phyloP scores from a whole-genome alignment of 37 sponge, comb jelly and placozoan species.

The Theonella swinhoei region DNA sequence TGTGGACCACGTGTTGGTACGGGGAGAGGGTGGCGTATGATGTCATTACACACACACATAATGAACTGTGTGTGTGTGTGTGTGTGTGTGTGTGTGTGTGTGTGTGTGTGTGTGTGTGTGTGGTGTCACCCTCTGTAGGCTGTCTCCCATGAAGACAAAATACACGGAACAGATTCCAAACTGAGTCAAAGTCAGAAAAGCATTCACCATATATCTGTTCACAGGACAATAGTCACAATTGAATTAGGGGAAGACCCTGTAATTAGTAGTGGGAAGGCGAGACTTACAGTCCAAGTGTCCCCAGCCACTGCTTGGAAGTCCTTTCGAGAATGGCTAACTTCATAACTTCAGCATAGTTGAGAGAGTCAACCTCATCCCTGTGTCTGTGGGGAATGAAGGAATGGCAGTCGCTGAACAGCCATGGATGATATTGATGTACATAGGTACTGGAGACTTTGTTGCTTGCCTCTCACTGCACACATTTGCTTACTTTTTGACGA shows the following conservation, averaged over 20 bases:
- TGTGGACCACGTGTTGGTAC: background rate
- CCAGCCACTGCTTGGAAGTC: background rate
- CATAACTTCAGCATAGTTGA: constrained; percentile 82
- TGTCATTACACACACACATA: no score
- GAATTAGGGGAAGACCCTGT: no score
- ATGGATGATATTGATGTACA: no score
- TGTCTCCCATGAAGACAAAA: constrained; percentile 72
- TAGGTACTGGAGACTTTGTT: no score
- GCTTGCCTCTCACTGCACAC: no score
- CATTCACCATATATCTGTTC: constrained; percentile 51
- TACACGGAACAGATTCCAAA: constrained; percentile 83
- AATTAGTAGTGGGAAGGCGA: no score
- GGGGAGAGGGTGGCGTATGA: background rate
- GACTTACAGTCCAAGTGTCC: background rate
- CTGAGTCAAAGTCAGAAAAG: constrained; percentile 74
- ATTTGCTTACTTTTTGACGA: constrained; percentile 45
- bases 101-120: no score
- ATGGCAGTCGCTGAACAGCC: no score
- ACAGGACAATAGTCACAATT: no score
- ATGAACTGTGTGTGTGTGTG: no score
- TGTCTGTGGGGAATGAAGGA: constrained; percentile 32
- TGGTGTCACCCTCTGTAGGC: constrained; percentile 37
- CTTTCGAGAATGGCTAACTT: constrained; percentile 56
- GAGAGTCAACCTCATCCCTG: constrained; percentile 16
- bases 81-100: no score